Percentiles rank a stretch among this genome's conserved stretches.
Conservation (phyloP, 2,797 vertebrate genomes). For the Etheostoma nigrum region DNA sequence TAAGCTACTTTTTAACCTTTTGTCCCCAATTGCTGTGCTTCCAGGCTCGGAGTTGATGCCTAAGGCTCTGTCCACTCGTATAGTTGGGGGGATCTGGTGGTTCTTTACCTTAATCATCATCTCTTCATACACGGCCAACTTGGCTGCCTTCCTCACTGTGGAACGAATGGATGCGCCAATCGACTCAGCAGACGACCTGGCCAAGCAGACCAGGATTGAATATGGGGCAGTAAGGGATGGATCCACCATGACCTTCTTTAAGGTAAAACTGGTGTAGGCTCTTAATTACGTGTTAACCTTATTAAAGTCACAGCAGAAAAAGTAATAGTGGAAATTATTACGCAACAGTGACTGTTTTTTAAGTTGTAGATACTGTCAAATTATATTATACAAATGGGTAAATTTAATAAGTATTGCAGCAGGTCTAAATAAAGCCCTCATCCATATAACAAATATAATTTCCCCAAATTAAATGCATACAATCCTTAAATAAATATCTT, state of each 20-base stretch:
- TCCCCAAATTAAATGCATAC: background rate
- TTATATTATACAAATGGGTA: background rate
- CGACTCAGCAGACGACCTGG: constrained; percentile 95
- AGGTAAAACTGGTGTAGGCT: constrained; percentile 83
- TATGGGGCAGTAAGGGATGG: constrained; percentile 96
- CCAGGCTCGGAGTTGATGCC: constrained; percentile 99
- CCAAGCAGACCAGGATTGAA: constrained; percentile 97
- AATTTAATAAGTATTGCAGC: constrained; percentile 1
- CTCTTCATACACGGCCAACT: constrained; percentile 98
- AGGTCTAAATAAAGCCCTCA: background rate
- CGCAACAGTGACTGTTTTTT: background rate
- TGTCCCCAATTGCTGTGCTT: constrained; percentile 28
- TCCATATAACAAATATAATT: background rate
- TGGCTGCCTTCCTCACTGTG: constrained; percentile 98
- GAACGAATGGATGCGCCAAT: constrained; percentile 98
- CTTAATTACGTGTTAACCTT: background rate
- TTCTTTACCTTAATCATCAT: constrained; percentile 99
- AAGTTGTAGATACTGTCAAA: background rate
- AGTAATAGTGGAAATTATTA: background rate
- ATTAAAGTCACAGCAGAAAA: constrained; percentile 8
- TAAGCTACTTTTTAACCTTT: constrained; percentile 13
- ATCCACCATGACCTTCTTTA: constrained; percentile 99
- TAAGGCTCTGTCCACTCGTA: constrained; percentile 97
- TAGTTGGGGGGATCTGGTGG: constrained; percentile 99
- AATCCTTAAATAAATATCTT: background rate